These are phyloP conservation scores for Tachina grossa DNA, from an alignment of 2,888 invertebrate species.

Conservation along the genomic window DNA sequence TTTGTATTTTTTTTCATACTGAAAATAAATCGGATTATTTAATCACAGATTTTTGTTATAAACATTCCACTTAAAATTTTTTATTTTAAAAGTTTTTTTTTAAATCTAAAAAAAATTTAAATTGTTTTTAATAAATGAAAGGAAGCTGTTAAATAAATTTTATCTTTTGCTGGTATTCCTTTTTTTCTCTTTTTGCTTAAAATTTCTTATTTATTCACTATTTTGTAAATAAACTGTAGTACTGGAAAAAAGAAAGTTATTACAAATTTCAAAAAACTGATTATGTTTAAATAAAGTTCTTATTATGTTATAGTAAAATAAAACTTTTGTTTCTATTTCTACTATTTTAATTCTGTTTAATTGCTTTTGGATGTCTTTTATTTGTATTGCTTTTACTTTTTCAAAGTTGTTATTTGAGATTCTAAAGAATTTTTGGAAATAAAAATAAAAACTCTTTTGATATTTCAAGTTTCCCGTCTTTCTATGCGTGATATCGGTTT, in stretches of 20 bases:
- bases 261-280: slow-evolving; percentile 64
- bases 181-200: slow-evolving; percentile 35
- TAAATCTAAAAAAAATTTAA: slow-evolving; percentile 11
- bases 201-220: slow-evolving; percentile 55
- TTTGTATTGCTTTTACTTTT: background rate
- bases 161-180: slow-evolving; percentile 7
- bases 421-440: too few relatives aligned
- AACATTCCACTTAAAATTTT: slow-evolving; percentile 64
- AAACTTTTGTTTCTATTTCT: slow-evolving; percentile 52
- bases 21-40: slow-evolving; percentile 32
- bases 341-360: background rate
- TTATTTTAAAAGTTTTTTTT: slow-evolving; percentile 20
- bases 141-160: background rate
- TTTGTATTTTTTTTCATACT: slow-evolving; percentile 18
- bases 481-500: too few relatives aligned
- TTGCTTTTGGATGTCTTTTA: background rate
- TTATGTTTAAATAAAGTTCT: slow-evolving; percentile 72
- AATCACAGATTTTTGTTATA: slow-evolving; percentile 54
- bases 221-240: slow-evolving; percentile 67
- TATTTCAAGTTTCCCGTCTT: too few relatives aligned
- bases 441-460: too few relatives aligned
- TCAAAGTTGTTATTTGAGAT: too few relatives aligned
- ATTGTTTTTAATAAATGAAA: slow-evolving; percentile 40
- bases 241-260: slow-evolving; percentile 51
- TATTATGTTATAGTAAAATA: slow-evolving; percentile 69